Evolutionary conservation across 2,797 vertebrate genomes (phyloP).

Genomic region (Chloroceryle inda): DNA sequence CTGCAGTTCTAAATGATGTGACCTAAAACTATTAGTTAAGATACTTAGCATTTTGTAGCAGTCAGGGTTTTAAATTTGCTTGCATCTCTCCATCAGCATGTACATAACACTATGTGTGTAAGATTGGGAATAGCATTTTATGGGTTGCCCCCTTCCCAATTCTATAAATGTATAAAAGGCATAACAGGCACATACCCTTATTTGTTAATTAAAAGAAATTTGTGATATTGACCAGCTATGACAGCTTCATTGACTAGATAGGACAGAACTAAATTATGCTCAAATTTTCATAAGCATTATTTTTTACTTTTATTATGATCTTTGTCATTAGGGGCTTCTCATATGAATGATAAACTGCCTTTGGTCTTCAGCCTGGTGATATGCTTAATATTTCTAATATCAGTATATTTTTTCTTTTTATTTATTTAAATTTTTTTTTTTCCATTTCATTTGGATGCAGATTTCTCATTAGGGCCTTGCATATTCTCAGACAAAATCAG

Average conservation of each 20-base stretch:
- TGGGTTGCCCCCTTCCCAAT: not conserved
- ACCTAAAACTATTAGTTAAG: not conserved
- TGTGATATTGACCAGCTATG: not conserved
- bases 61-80: not conserved
- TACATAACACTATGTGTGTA: fast-evolving
- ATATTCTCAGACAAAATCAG: not conserved
- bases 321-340: not conserved
- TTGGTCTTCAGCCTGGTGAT: not conserved
- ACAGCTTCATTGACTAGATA: not conserved
- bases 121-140: not conserved
- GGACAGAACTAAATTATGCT: not conserved
- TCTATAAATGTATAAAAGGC: not conserved
- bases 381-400: not conserved
- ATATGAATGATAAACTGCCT: not conserved
- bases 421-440: not conserved
- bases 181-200: not conserved
- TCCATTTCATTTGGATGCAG: not conserved
- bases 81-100: fast-evolving
- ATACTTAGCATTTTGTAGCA: not conserved
- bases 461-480: not conserved
- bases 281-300: not conserved
- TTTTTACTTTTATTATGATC: not conserved
- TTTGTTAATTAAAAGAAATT: not conserved
- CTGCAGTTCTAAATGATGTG: not conserved
- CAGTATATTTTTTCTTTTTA: not conserved